These are phyloP conservation scores for Scortum barcoo DNA, from an alignment of 2,113 vertebrate genomes.

Conservation along the genomic window DNA sequence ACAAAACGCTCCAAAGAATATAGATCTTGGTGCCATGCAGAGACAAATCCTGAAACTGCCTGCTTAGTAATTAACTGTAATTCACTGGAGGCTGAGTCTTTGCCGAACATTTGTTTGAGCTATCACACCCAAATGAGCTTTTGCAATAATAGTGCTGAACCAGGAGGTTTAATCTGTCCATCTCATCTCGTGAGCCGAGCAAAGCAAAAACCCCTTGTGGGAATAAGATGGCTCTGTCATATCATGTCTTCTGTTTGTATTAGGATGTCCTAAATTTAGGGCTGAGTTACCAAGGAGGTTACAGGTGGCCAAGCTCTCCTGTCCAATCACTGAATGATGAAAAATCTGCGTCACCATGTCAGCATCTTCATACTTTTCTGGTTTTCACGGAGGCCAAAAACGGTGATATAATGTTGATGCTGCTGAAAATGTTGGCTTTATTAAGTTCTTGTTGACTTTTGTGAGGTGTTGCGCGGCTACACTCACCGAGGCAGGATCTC, in stretches of 20 bases:
- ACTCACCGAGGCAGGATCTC: not conserved
- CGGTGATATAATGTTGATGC: not conserved
- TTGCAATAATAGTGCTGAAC: slow-evolving; percentile 5
- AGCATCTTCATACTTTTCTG: not conserved
- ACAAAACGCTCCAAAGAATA: slow-evolving; percentile 1
- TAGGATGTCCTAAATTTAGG: not conserved
- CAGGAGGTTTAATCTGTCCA: slow-evolving; percentile 2
- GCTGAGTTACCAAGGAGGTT: not conserved
- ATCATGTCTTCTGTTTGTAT: not conserved
- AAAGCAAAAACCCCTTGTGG: not conserved
- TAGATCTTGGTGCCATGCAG: not conserved
- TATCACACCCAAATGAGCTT: slow-evolving; percentile 42
- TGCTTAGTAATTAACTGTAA: slow-evolving; percentile 27
- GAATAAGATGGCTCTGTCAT: not conserved
- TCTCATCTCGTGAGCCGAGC: not conserved
- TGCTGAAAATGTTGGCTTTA: not conserved
- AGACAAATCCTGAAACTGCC: slow-evolving; percentile 25
- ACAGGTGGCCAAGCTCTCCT: not conserved
- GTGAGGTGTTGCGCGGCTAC: not conserved
- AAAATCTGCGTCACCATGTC: not conserved
- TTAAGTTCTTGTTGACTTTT: not conserved
- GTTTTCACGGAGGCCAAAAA: not conserved
- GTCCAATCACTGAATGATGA: not conserved
- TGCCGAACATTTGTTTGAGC: slow-evolving; percentile 42
- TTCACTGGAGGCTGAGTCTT: slow-evolving; percentile 13